phyloP scores from a whole-genome alignment of 2,797 vertebrate species.

The Picus viridis region DNA sequence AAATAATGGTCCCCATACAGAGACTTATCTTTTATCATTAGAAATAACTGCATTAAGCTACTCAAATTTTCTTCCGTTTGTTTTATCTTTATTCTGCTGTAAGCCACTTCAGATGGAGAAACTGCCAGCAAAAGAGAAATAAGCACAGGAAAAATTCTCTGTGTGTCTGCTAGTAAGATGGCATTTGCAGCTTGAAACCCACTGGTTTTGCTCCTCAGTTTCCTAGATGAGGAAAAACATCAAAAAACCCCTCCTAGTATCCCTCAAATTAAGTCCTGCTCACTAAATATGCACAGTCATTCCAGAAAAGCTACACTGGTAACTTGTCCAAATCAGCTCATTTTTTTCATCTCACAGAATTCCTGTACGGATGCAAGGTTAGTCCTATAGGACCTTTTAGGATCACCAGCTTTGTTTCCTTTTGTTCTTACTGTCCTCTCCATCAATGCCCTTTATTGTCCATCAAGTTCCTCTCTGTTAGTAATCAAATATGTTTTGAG shows the following conservation, averaged over 20 bases:
- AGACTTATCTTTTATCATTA: conserved; percentile 48
- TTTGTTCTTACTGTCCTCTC: background rate
- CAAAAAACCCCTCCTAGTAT: background rate
- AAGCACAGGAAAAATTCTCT: background rate
- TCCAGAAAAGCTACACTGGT: background rate
- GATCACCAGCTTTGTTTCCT: background rate
- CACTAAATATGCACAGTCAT: background rate
- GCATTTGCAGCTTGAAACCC: conserved; percentile 37
- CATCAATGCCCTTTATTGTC: background rate
- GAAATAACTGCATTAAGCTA: conserved; percentile 51
- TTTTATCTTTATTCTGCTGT: conserved; percentile 24
- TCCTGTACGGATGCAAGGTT: background rate
- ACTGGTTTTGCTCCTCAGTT: background rate
- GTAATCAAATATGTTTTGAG: background rate
- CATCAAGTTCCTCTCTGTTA: background rate
- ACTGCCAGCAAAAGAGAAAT: background rate
- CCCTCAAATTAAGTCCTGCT: background rate
- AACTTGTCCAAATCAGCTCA: background rate
- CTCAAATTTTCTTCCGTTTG: conserved; percentile 22
- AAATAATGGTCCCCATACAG: conserved; percentile 59
- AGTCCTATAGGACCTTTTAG: background rate
- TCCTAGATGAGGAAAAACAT: background rate
- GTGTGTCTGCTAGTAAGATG: background rate
- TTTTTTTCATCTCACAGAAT: background rate
- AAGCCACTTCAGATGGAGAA: background rate